Percentiles rank a stretch among this genome's conserved stretches.
Conservation (phyloP, 2,888 invertebrate species). For the Yponomeuta sedellus region DNA sequence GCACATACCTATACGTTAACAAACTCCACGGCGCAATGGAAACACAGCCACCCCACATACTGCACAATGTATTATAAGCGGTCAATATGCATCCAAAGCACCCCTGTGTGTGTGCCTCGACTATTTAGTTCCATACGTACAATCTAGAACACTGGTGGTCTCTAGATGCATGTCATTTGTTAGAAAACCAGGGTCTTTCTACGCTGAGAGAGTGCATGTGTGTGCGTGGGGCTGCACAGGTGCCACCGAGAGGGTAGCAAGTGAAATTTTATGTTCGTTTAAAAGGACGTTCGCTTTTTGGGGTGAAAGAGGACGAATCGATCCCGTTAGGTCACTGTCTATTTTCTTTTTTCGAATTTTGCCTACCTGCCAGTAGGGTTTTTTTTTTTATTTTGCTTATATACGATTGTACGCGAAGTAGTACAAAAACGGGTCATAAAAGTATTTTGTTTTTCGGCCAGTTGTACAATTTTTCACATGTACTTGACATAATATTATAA, state of each 20-base stretch:
- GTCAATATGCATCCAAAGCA: slow-evolving; percentile 56
- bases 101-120: neutral
- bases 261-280: slow-evolving; percentile 9
- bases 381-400: neutral
- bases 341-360: neutral
- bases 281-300: slow-evolving; percentile 3
- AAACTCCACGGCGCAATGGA: slow-evolving; percentile 29
- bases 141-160: slow-evolving; percentile 25
- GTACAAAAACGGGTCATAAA: neutral
- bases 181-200: neutral
- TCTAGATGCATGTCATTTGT: neutral
- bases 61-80: slow-evolving; percentile 53
- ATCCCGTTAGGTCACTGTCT: neutral
- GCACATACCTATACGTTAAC: neutral
- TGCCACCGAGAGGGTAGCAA: slow-evolving; percentile 4
- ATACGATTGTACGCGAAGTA: neutral
- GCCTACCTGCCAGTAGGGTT: neutral
- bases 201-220: slow-evolving; percentile 22
- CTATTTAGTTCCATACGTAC: slow-evolving; percentile 16
- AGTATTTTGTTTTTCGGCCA: neutral
- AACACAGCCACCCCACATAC: slow-evolving; percentile 33
- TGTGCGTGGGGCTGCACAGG: slow-evolving; percentile 36
- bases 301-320: slow-evolving; percentile 1
- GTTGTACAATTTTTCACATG: too few relatives aligned
- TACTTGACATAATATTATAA: too few relatives aligned